Evolutionary conservation across 2,888 invertebrate species (phyloP).

Genomic region (Erannis defoliaria): DNA sequence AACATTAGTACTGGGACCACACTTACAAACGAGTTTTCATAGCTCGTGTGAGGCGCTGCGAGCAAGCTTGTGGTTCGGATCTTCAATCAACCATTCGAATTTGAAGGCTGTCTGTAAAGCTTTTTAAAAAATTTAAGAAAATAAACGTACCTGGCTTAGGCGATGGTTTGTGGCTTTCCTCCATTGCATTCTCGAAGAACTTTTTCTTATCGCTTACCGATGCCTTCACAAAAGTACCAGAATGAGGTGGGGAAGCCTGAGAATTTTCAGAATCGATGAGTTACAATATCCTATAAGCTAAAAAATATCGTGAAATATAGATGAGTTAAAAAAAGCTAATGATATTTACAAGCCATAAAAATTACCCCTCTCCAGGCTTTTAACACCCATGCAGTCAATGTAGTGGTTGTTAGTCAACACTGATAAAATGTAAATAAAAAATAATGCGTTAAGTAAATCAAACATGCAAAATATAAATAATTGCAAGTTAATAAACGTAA

Average conservation of each 20-base stretch:
- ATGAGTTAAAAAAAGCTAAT: conserved; percentile 78
- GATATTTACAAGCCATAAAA: conserved; percentile 79
- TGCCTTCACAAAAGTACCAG: conserved; percentile 92
- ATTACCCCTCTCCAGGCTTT: conserved; percentile 74
- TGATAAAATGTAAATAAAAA: conserved; percentile 59
- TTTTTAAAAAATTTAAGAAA: no score
- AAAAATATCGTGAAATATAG: conserved; percentile 47
- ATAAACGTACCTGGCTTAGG: conserved; percentile 90
- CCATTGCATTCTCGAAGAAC: conserved; percentile 98
- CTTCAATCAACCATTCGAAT: not conserved
- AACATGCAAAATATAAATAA: conserved; percentile 83
- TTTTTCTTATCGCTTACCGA: conserved; percentile 97
- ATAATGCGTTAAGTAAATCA: conserved; percentile 66
- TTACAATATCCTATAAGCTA: conserved; percentile 28
- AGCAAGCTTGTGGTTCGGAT: not conserved
- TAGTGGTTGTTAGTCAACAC: conserved; percentile 60
- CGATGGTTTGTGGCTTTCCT: conserved; percentile 94
- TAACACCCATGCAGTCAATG: conserved; percentile 82
- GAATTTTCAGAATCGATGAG: conserved; percentile 45
- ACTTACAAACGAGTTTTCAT: no score
- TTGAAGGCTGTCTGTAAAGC: not conserved
- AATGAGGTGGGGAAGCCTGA: conserved; percentile 89
- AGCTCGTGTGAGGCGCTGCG: not conserved
- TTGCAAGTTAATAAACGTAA: conserved; percentile 76
- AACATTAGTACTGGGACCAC: no score